Base-by-base conservation (phyloP, 2,113 vertebrate species). In the Clupea harengus region DNA sequence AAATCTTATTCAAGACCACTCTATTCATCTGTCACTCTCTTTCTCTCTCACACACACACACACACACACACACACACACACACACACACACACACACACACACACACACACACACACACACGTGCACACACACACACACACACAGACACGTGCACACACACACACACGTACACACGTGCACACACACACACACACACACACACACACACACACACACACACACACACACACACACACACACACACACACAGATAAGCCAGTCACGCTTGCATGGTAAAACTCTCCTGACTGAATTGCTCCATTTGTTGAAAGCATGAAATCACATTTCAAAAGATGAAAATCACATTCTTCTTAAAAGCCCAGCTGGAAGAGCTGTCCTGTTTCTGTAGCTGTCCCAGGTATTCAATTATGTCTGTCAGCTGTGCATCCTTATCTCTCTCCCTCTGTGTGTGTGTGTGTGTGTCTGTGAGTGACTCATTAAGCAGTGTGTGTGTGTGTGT, bases 91-190 rank as follows among this genome's bases (percentile, higher is more conserved):
- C 18, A 64, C 57, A 64, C 57, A 64, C 57, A n/a, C 57, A 83
- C 57, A 22, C 81, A 85, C 46, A 87, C 72, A 86, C 85, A 82
- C 46, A 52, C 52, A 60, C 54, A 86, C 80, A 82, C 39, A 81
- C 46, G 15, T 45, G 82, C 60, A 45, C 39, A 47, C 11, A 44
- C 17, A 54, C 15, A 81, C n/a, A 83, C 39, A 80, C 46, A 82
- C 47, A 64, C 20, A 64, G 0, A 64, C 60, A 64, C 25, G n/a
- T 45, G 64, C 52, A 84, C 57, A 22, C 28, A 83, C 52, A 45
- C 28, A 45, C 11, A 44, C 18, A 67, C 15, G 81, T 20, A 83
- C 39, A 80, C 46, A 83, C 39, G 5, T 25, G 9, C 22, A 9
- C 22, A 5, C 25, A 39, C 49, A 80, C 52, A 75, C 82, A 60